These are phyloP conservation scores for Ophonus ardosiacus DNA, from an alignment of 2,888 invertebrate genomes.

Conservation along the genomic window DNA sequence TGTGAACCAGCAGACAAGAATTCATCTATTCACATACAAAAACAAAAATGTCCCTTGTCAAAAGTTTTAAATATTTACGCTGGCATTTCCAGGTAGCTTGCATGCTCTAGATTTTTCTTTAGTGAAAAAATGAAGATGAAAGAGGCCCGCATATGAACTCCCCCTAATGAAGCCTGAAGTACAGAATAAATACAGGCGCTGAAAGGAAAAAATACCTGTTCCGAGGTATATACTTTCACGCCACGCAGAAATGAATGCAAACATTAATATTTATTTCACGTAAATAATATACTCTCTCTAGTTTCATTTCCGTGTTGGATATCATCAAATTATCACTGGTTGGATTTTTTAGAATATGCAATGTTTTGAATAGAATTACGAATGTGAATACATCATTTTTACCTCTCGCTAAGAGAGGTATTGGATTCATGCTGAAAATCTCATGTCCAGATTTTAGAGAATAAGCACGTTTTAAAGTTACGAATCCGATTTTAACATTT, in stretches of 20 bases:
- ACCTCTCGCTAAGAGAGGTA: too few relatives aligned
- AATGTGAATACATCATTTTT: too few relatives aligned
- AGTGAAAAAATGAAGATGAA: constrained; percentile 40
- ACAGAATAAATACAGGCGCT: constrained; percentile 17
- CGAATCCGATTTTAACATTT: too few relatives aligned
- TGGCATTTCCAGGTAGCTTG: background rate
- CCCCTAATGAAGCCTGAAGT: constrained; percentile 8
- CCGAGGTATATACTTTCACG: background rate
- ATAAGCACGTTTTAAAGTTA: too few relatives aligned
- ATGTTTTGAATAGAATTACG: background rate
- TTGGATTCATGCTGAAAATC: too few relatives aligned
- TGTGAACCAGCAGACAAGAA: background rate
- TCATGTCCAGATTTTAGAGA: too few relatives aligned
- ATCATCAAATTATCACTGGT: background rate
- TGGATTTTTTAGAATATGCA: background rate
- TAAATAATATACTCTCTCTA: background rate
- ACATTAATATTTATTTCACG: constrained; percentile 32
- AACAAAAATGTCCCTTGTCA: background rate
- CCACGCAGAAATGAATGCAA: constrained; percentile 4
- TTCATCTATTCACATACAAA: background rate
- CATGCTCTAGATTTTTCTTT: background rate
- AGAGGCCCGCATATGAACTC: constrained; percentile 28
- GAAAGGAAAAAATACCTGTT: constrained; percentile 21
- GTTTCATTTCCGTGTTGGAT: background rate
- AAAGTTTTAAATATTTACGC: background rate